Evolutionary conservation across 2,797 vertebrate species (phyloP).

Genomic region (Phaenicophaeus curvirostris): DNA sequence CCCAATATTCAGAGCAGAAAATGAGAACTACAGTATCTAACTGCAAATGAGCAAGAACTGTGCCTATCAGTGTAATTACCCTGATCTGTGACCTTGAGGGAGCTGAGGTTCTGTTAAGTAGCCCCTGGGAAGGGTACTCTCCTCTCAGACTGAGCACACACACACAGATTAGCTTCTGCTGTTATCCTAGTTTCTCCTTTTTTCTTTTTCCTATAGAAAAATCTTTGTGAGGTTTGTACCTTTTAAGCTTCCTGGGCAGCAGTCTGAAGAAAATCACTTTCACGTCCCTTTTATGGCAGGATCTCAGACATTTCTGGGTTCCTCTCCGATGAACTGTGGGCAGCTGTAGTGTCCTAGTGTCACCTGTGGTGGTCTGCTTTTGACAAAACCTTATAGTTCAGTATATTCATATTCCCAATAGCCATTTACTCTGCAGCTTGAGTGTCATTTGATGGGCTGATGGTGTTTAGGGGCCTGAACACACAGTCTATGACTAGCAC

Average conservation of each 20-base stretch:
- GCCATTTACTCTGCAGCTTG: background rate
- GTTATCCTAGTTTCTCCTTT: background rate
- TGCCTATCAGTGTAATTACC: slow-evolving; percentile 54
- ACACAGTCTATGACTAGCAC: background rate
- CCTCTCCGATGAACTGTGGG: fast-evolving
- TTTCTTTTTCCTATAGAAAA: background rate
- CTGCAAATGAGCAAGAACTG: slow-evolving; percentile 19
- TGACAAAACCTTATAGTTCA: background rate
- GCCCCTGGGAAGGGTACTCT: slow-evolving; percentile 16
- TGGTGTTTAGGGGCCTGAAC: background rate
- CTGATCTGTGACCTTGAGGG: slow-evolving; percentile 60
- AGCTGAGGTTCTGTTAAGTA: slow-evolving; percentile 35
- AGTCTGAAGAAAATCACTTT: background rate
- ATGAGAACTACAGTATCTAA: background rate
- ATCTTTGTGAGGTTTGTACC: background rate
- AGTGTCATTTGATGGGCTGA: background rate
- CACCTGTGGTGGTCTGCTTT: background rate
- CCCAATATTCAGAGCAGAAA: slow-evolving; percentile 12
- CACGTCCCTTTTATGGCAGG: background rate
- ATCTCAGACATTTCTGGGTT: background rate
- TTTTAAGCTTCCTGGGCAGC: background rate
- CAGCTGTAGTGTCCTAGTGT: background rate
- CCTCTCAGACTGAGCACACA: background rate
- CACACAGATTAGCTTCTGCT: slow-evolving; percentile 9
- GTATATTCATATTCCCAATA: background rate